Percentiles rank a stretch among this genome's conserved stretches.
phyloP scores from a whole-genome alignment of 2,797 vertebrate genomes.

The Heliangelus exortis region DNA sequence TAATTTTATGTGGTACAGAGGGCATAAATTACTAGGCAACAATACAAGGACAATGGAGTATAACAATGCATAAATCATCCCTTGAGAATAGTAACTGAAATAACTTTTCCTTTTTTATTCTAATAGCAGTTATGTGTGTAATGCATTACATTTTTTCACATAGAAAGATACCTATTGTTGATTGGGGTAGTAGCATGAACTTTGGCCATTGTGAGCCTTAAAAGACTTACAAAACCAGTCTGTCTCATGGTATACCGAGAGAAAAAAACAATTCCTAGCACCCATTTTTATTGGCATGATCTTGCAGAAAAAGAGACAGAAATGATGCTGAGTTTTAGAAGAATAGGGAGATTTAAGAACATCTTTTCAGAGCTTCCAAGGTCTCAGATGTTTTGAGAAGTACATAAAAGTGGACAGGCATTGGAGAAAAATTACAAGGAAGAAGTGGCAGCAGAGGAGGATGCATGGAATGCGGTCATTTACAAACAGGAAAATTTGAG shows the following conservation, averaged over 20 bases:
- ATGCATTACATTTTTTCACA: neutral
- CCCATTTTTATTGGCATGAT: neutral
- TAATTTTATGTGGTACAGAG: neutral
- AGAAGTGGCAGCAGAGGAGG: neutral
- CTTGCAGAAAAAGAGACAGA: neutral
- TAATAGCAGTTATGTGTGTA: neutral
- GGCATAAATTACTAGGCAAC: neutral
- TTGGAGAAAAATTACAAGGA: neutral
- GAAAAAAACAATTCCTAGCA: neutral
- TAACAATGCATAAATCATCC: neutral
- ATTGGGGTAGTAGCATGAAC: neutral
- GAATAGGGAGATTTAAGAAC: neutral
- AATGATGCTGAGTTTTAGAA: neutral
- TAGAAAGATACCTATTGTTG: neutral
- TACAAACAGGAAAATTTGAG: neutral
- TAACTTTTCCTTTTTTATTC: neutral
- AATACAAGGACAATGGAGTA: neutral
- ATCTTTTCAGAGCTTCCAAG: neutral
- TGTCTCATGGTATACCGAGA: neutral
- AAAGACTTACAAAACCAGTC: neutral
- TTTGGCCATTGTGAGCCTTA: neutral
- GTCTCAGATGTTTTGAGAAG: neutral
- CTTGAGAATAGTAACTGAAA: neutral
- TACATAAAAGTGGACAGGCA: neutral
- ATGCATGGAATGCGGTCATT: neutral